Percentiles rank a stretch among this genome's conserved stretches.
Evolutionary conservation across 2,113 vertebrate genomes (phyloP).

Genomic region (Phalacrocorax aristotelis): DNA sequence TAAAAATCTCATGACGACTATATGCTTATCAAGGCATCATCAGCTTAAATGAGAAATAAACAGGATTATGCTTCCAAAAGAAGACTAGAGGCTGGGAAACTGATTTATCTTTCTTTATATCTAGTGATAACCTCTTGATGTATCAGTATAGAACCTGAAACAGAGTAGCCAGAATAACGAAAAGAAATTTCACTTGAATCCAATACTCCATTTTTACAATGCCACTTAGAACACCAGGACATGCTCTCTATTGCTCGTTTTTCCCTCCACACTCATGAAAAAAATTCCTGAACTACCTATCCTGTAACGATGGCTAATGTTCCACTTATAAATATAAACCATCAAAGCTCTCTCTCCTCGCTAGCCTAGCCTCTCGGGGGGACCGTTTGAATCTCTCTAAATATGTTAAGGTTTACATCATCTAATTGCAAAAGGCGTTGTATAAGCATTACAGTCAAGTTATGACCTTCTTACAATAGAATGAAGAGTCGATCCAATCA

Average conservation of each 20-base stretch:
- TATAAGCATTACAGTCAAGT: conserved; percentile 46
- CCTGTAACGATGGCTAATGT: not conserved
- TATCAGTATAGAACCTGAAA: not conserved
- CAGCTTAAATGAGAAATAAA: not conserved
- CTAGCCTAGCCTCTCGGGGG: conserved; percentile 23
- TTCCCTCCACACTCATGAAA: not conserved
- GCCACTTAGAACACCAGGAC: not conserved
- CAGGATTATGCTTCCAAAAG: not conserved
- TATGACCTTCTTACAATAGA: conserved; percentile 29
- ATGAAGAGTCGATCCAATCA: conserved; percentile 27
- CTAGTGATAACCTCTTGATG: not conserved
- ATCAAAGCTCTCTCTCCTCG: conserved; percentile 14
- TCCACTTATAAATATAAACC: conserved; percentile 20
- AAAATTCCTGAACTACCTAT: not conserved
- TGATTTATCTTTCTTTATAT: not conserved
- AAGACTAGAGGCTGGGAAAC: not conserved
- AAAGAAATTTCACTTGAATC: not conserved
- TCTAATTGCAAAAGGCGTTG: conserved; percentile 62
- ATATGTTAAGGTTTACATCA: conserved; percentile 50
- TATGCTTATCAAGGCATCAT: not conserved
- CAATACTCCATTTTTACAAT: not conserved
- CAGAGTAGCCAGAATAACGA: not conserved
- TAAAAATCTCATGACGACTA: not conserved
- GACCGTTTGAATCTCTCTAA: conserved; percentile 14
- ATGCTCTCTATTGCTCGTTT: not conserved